A percentile compares a stretch with the other conserved stretches of the same genome.
These are phyloP conservation scores for Polypedilum vanderplanki DNA, from an alignment of 1,140 invertebrate genomes.

Conservation along the genomic window DNA sequence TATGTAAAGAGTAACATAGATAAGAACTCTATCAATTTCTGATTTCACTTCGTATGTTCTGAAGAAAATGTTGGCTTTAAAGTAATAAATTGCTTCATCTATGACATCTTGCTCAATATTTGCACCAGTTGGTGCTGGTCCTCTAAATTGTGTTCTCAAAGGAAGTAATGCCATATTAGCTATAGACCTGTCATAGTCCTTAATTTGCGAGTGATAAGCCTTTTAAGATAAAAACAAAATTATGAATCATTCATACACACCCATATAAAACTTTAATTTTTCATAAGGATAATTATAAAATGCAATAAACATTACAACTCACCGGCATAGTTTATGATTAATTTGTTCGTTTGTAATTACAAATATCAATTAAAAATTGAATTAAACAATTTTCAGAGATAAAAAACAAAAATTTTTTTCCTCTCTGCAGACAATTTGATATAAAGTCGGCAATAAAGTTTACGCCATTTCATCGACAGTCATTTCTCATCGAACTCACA, in stretches of 20 bases:
- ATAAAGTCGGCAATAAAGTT: no score
- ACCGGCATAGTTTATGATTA: background rate
- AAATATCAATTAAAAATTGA: no score
- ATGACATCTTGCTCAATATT: constrained; percentile 82
- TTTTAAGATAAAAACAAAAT: constrained; percentile 32
- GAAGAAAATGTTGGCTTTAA: constrained; percentile 99
- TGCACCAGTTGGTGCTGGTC: constrained; percentile 70
- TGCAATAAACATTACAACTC: background rate
- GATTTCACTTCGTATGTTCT: constrained; percentile 98
- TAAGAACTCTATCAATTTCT: constrained; percentile 90
- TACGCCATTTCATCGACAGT: no score
- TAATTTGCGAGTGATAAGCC: constrained; percentile 92
- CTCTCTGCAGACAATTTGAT: no score
- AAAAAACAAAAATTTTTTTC: no score
- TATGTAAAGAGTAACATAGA: constrained; percentile 98
- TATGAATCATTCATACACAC: constrained; percentile 16
- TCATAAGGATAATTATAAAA: background rate
- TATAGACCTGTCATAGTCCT: constrained; percentile 62
- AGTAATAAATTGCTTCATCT: constrained; percentile 94
- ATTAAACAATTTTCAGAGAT: no score
- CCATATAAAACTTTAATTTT: background rate
- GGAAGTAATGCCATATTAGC: constrained; percentile 92
- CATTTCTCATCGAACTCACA: no score
- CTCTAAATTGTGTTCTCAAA: constrained; percentile 75
- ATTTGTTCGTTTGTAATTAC: no score